Base-by-base conservation (phyloP, 1,140 invertebrate genomes). In the Octopus sinensis region DNA sequence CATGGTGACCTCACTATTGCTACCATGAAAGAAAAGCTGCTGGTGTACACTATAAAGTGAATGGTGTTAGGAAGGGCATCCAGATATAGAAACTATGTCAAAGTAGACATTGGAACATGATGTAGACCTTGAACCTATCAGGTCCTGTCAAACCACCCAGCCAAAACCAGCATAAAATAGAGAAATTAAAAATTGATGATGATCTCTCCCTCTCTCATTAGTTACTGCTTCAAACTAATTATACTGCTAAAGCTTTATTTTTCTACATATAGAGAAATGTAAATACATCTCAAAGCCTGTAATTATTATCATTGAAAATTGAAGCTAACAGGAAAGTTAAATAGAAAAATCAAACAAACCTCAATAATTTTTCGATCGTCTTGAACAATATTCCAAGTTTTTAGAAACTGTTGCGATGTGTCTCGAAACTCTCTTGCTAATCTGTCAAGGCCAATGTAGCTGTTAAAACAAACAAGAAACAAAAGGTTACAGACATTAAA, bases 371-470 rank as follows among this genome's bases (percentile, higher is more conserved):
- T 77, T 51, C 76, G 30, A 17, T 77, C 76, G 4, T 43, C 76
- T 13, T 77, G 5, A 6, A 9, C 6, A 5, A 77, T 77, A 43
- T 77, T 77, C 12, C 52, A 77, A 51, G 30, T 77, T 77, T 77
- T 77, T 13, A 77, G 76, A 77, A 77, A 77, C 52, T 77, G 76
- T 51, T 51, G 23, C 17, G 76, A 77, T 10, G 76, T 77, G 17
- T 77, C 76, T 77, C 17, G 23, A 77, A 52, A 77, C 43, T 52
- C 76, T 77, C 52, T 77, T n/a, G 76, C 43, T 13, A 52, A 51
- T 53, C 43, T 77, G 6, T 77, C 52, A 6, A 77, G 30, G n/a
- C 9, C 52, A 17, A 51, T 43, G 52, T 13, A 77, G 52, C 76
- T 77, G 30, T 77, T 5, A 17, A 77, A 77, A n/a, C 10, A 10